Base-by-base conservation (phyloP, 2,797 vertebrate species). In the Coilia nasus region DNA sequence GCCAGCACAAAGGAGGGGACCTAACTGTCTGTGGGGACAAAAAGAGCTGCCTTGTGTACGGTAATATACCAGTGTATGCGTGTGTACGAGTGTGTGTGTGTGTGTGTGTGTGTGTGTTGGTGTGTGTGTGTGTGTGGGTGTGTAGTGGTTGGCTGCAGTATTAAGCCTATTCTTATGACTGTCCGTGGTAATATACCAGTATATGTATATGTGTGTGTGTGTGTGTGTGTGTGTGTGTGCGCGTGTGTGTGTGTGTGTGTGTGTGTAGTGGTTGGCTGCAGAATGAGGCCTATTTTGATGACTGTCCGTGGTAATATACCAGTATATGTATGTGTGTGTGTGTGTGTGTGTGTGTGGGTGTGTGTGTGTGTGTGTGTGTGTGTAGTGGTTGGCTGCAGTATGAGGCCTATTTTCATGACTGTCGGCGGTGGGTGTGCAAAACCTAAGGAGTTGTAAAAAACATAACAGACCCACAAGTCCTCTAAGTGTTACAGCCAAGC, bases 1-100 rank as follows among this genome's bases (percentile, higher is more conserved):
- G 25, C 56, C 84, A 41, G 78, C 28, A 57, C 28, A 75, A 44
- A 23, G 14, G 50, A 81, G 83, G 54, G 31, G 80, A 81, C 78
- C 44, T 85, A 60, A 81, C 84, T 81, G 71, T 78, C 71, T 78
- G 12, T 21, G 71, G 35, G 35, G 19, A 78, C 19, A 78, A 35
- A 75, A 75, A 75, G 85, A 90, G 1, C 35, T 54, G 71, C 17
- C 71, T 21, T 41, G 35, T 78, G 35, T 78, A 78, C 10, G 71
- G 35, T 78, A 31, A 44, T 78, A 0, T 21, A 19, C 41, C 19
- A 41, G 71, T 21, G 7, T 6, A 23, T 75, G 10, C 9, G 57
- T 59, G 35, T 64, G 60, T 67, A 46, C 31, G 28, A 10, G 21
- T 28, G 54, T 82, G 47, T 82, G 47, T 59, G 15, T 35, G 12